phyloP scores from a whole-genome alignment of 1,140 invertebrate genomes.

The Drosophila orosa region DNA sequence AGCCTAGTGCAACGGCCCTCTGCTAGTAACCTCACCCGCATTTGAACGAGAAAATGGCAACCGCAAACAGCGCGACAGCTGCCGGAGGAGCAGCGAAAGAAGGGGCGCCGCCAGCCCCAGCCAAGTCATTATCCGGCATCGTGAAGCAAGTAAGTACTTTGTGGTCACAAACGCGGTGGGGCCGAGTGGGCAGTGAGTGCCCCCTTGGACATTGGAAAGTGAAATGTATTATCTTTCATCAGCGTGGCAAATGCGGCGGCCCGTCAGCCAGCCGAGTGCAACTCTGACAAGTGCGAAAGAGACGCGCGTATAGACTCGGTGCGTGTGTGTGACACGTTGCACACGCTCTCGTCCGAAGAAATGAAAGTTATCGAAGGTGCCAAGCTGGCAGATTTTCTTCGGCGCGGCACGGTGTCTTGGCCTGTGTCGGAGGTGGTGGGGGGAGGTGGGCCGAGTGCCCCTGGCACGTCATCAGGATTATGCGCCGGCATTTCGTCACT shows the following conservation, averaged over 20 bases:
- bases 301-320: slow-evolving; percentile 58
- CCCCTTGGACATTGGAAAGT: slow-evolving; percentile 12
- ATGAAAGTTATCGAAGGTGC: slow-evolving; percentile 83
- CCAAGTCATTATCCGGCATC: slow-evolving; percentile 73
- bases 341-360: slow-evolving; percentile 68
- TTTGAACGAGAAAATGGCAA: slow-evolving; percentile 75
- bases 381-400: slow-evolving; percentile 83
- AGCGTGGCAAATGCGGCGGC: slow-evolving; percentile 68
- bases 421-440: slow-evolving; percentile 1
- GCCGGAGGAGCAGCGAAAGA: slow-evolving; percentile 77
- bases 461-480: slow-evolving; percentile 51
- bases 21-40: slow-evolving; percentile 65
- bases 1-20: slow-evolving; percentile 60
- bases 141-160: slow-evolving; percentile 79
- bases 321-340: slow-evolving; percentile 76
- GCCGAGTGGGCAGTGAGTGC: background rate
- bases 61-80: slow-evolving; percentile 76
- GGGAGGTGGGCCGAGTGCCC: background rate
- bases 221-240: slow-evolving; percentile 57
- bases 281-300: slow-evolving; percentile 66
- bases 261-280: slow-evolving; percentile 43
- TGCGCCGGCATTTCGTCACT: slow-evolving; percentile 12
- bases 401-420: slow-evolving; percentile 23
- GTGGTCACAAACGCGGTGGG: background rate
- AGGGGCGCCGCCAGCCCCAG: slow-evolving; percentile 63